Base-by-base conservation (phyloP, 2,888 invertebrate genomes). In the Dasypolia templi region DNA sequence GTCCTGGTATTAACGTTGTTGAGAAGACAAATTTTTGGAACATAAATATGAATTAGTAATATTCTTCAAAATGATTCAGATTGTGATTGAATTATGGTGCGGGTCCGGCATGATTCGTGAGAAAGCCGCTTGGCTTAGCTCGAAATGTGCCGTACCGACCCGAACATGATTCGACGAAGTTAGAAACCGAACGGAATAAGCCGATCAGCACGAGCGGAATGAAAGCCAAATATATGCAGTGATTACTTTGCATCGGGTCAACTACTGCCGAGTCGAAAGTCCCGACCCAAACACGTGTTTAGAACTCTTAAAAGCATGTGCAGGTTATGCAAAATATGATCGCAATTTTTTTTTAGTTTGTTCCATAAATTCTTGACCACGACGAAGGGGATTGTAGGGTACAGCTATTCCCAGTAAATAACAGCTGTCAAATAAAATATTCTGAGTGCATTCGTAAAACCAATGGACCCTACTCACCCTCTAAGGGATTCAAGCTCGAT, bases 401-500 rank as follows among this genome's bases (percentile, higher is more conserved):
- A 61, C 63, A 77, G 32, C 44, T 56, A 63, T 72, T 51, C 35
- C 29, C 61, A 66, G 80, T 77, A 82, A 82, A 85, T 86, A 80
- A 76, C 70, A 61, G 11, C 62, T 61, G 66, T 78, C 75, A 69
- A 80, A 85, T 86, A 77, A 87, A 75, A 77, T 82, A 87, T 85
- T 87, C 83, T 55, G 46, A 66, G 26, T 68, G 71, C 85, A 80
- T 78, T 69, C 75, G 71, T 72, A 72, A 69, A 73, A 58, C 51
- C 59, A 55, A 71, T 32, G 75, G 69, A 75, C 22, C 14, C 73
- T 53, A 35, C 66, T 49, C 68, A 69, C 59, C 76, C 79, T 67
- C 58, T 44, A 29, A 49, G 42, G 65, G 62, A 58, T 56, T 12
- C 51, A 62, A 44, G 32, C n/a, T 55, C 63, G 58, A 82, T 75